Conservation (phyloP, 2,888 invertebrate genomes). For the Cosmia pyralina region DNA sequence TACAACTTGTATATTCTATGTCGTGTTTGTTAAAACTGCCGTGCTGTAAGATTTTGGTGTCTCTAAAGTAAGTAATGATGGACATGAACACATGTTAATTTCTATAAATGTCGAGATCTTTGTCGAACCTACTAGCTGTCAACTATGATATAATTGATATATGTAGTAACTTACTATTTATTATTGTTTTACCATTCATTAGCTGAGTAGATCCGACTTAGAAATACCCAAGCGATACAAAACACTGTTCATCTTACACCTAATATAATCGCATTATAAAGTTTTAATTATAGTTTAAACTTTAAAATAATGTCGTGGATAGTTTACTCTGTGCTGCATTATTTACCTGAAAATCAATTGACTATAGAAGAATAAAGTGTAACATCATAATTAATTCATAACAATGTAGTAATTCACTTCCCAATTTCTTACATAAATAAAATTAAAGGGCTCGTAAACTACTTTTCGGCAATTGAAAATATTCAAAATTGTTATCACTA, state of each 20-base stretch:
- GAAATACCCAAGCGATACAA: slow-evolving; percentile 53
- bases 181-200: slow-evolving; percentile 56
- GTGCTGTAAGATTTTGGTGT: slow-evolving; percentile 27
- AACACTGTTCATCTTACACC: slow-evolving; percentile 53
- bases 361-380: slow-evolving; percentile 20
- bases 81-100: slow-evolving; percentile 31
- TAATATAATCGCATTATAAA: slow-evolving; percentile 64
- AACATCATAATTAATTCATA: slow-evolving; percentile 35
- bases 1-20: not conserved
- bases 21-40: slow-evolving; percentile 21
- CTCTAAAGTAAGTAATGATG: slow-evolving; percentile 33
- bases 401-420: slow-evolving; percentile 1
- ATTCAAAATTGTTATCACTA: slow-evolving; percentile 1
- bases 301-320: slow-evolving; percentile 65
- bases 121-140: slow-evolving; percentile 51
- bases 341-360: slow-evolving; percentile 26
- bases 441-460: not conserved
- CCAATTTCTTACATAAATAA: not conserved
- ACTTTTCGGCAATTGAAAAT: slow-evolving; percentile 2
- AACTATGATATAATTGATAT: slow-evolving; percentile 61
- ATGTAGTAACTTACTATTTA: slow-evolving; percentile 53
- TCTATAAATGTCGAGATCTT: slow-evolving; percentile 44
- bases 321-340: slow-evolving; percentile 33
- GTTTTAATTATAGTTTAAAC: slow-evolving; percentile 45
- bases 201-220: slow-evolving; percentile 57